Conservation (phyloP, 2,888 invertebrate genomes). For the Hymenopus coronatus region DNA sequence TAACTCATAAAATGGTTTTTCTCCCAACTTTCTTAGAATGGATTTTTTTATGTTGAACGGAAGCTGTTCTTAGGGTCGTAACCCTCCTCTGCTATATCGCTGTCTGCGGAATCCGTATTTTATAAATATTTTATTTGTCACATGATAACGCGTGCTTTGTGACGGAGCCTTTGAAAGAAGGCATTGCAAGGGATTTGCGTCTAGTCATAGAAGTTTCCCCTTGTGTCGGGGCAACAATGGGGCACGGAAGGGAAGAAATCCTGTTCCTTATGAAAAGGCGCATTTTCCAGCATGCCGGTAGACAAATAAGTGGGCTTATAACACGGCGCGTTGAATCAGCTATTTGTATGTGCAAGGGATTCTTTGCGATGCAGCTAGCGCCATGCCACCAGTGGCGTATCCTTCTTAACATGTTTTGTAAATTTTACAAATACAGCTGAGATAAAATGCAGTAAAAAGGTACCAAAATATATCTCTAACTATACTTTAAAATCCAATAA, state of each 20-base stretch:
- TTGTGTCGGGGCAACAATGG: neutral
- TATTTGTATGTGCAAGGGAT: constrained; percentile 5
- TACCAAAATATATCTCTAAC: too few relatives aligned
- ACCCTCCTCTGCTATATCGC: neutral
- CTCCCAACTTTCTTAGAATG: too few relatives aligned
- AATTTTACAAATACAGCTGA: too few relatives aligned
- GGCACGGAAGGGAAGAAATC: neutral
- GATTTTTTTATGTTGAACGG: too few relatives aligned
- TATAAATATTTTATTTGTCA: neutral
- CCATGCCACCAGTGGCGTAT: neutral
- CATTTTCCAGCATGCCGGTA: constrained; percentile 4
- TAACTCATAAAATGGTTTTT: too few relatives aligned
- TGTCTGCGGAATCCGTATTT: neutral
- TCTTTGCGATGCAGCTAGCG: neutral
- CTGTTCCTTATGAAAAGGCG: neutral
- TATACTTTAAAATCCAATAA: too few relatives aligned
- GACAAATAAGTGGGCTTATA: constrained; percentile 16
- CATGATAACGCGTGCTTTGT: neutral
- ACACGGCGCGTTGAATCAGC: neutral
- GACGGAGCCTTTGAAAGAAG: neutral
- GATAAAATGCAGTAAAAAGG: too few relatives aligned
- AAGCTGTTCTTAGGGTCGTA: too few relatives aligned
- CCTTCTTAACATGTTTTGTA: too few relatives aligned
- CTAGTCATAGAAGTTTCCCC: neutral
- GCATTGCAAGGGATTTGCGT: neutral